Evolutionary conservation across 1,140 invertebrate genomes (phyloP).

Genomic region (Tetramorium alpestre): DNA sequence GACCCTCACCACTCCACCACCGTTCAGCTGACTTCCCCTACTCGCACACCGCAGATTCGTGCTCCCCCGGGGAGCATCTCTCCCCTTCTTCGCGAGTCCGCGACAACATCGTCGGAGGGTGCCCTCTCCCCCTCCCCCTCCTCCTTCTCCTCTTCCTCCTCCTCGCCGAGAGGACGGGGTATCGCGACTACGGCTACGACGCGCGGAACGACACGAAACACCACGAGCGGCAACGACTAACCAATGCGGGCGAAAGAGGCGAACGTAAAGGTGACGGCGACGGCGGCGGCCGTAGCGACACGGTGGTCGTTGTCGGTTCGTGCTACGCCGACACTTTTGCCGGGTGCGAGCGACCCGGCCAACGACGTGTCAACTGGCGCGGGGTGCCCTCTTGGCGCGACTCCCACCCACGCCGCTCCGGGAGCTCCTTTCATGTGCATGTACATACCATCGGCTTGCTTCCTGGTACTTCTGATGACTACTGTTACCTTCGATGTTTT

Average conservation of each 20-base stretch:
- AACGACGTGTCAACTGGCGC: slow-evolving; percentile 73
- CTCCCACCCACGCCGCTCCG: slow-evolving; percentile 24
- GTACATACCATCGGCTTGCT: neutral
- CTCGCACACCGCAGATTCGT: slow-evolving; percentile 64
- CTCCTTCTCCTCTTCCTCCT: slow-evolving; percentile 5
- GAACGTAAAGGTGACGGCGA: slow-evolving; percentile 65
- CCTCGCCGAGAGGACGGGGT: slow-evolving; percentile 10
- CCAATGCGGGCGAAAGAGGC: slow-evolving; percentile 67
- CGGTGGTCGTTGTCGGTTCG: slow-evolving; percentile 81
- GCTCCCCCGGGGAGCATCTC: slow-evolving; percentile 62
- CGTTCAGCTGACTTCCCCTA: slow-evolving; percentile 70
- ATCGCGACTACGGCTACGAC: slow-evolving; percentile 31
- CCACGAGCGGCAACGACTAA: slow-evolving; percentile 49
- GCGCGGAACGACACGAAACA: slow-evolving; percentile 62
- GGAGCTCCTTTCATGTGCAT: neutral
- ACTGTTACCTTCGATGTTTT: slow-evolving; percentile 28
- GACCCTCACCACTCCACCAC: slow-evolving; percentile 26
- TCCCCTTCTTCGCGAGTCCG: slow-evolving; percentile 56
- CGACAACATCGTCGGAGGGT: slow-evolving; percentile 46
- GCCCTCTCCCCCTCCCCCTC: neutral
- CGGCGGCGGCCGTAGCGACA: slow-evolving; percentile 76
- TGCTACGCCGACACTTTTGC: slow-evolving; percentile 80
- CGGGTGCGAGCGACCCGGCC: slow-evolving; percentile 77
- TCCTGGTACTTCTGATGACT: neutral
- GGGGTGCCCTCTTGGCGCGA: slow-evolving; percentile 56